A percentile compares a stretch with the other conserved stretches of the same genome.
Conservation (phyloP, 30 jellyfish, hydroid and myxozoan species). For the Turritopsis rubra region DNA sequence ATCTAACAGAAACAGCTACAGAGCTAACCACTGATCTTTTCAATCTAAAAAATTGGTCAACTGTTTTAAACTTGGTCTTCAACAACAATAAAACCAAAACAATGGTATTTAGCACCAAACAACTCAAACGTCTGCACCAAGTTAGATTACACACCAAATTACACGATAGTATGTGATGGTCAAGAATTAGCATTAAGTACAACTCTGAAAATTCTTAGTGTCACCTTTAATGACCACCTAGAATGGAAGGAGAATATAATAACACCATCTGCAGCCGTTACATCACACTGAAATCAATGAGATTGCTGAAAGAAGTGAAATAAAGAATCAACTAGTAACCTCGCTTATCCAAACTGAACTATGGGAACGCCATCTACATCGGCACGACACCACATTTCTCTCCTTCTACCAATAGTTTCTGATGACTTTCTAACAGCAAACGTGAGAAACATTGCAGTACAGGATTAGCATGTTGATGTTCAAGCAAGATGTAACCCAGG, state of each 20-base stretch:
- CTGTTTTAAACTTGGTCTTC: neutral
- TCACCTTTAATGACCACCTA: neutral
- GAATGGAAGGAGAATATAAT: neutral
- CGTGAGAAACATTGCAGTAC: constrained; percentile 49
- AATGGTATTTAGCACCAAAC: neutral
- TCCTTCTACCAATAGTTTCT: no score
- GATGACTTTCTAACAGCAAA: constrained; percentile 37
- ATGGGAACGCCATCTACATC: constrained; percentile 3
- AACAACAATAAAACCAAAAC: neutral
- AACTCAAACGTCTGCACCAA: neutral
- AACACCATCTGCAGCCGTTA: neutral
- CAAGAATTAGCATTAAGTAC: neutral
- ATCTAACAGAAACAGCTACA: no score
- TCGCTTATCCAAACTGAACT: neutral
- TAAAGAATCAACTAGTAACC: neutral
- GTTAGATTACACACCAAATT: no score
- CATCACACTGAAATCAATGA: neutral
- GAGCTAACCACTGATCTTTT: no score
- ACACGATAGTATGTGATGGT: neutral
- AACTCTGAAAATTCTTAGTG: neutral
- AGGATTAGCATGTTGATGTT: constrained; percentile 80
- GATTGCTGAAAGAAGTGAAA: neutral
- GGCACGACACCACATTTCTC: neutral
- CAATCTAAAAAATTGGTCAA: neutral
- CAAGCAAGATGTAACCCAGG: constrained; percentile 61